Conservation (phyloP, 1,140 invertebrate genomes). For the Galleria mellonella region DNA sequence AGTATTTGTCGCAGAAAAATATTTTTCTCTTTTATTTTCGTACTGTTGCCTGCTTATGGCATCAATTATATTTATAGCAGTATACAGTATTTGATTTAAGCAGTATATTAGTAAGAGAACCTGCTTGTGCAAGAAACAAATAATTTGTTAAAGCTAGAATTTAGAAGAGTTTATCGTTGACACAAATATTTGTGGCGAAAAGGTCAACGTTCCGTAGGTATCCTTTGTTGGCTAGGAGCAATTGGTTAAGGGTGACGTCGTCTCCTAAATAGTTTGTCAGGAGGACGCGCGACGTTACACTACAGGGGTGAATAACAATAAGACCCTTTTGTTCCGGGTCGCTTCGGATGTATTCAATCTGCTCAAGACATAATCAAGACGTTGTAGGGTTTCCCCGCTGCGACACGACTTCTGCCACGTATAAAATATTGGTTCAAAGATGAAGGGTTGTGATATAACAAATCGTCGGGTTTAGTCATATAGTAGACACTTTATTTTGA, state of each 20-base stretch:
- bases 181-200: constrained; percentile 10
- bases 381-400: constrained; percentile 18
- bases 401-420: background rate
- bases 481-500: too few species aligned
- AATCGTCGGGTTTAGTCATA: too few species aligned
- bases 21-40: constrained; percentile 31
- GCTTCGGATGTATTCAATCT: constrained; percentile 58
- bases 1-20: constrained; percentile 40
- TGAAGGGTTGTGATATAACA: background rate
- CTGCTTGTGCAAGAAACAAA: too few species aligned
- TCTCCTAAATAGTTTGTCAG: constrained; percentile 43
- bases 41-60: constrained; percentile 24
- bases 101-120: too few species aligned
- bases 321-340: constrained; percentile 57
- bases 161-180: background rate
- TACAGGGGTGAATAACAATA: constrained; percentile 65
- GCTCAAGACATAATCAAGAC: constrained; percentile 51
- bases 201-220: constrained; percentile 13
- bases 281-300: constrained; percentile 23
- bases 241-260: constrained; percentile 34
- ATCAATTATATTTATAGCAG: constrained; percentile 34
- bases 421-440: constrained; percentile 2
- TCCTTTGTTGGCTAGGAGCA: constrained; percentile 25
- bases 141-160: too few species aligned
- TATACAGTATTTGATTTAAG: constrained; percentile 4